Conservation (phyloP, 2,113 vertebrate species). For the Platysteira castanea region DNA sequence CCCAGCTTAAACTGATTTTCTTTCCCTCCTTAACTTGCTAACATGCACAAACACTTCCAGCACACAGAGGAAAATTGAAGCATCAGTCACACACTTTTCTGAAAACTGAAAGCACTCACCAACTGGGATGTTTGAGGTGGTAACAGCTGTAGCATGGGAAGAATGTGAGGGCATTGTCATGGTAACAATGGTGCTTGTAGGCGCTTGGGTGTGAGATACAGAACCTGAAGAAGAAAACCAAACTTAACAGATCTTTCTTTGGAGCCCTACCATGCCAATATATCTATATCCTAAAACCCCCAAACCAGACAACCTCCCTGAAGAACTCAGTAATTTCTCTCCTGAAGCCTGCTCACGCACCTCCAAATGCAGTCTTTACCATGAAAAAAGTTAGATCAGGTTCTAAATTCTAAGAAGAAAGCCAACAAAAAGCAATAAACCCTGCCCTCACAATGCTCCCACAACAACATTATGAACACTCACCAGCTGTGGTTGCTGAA, state of each 20-base stretch:
- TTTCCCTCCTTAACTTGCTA: background rate
- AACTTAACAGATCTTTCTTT: background rate
- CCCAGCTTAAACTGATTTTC: background rate
- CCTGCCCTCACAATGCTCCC: rapidly evolving
- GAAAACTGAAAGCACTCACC: conserved; percentile 77
- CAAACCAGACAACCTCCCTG: background rate
- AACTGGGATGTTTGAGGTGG: conserved; percentile 94
- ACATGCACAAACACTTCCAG: background rate
- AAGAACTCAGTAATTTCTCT: background rate
- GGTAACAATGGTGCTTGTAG: conserved; percentile 91
- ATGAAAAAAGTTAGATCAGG: background rate
- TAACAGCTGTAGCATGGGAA: conserved; percentile 93
- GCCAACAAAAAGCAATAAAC: background rate
- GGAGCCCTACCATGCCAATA: background rate
- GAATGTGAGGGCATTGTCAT: conserved; percentile 98
- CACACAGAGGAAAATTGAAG: background rate
- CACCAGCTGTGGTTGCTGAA: conserved; percentile 89
- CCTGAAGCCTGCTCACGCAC: background rate
- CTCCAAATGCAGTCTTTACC: background rate
- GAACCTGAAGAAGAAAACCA: conserved; percentile 72
- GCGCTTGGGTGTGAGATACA: conserved; percentile 90
- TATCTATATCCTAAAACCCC: background rate
- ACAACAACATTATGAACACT: background rate
- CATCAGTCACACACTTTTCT: background rate
- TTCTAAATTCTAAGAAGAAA: background rate